Evolutionary conservation across 2,888 invertebrate genomes (phyloP), one percentile per base, ranked within the genome.

Genomic region (Catotricha subobsoleta): DNA sequence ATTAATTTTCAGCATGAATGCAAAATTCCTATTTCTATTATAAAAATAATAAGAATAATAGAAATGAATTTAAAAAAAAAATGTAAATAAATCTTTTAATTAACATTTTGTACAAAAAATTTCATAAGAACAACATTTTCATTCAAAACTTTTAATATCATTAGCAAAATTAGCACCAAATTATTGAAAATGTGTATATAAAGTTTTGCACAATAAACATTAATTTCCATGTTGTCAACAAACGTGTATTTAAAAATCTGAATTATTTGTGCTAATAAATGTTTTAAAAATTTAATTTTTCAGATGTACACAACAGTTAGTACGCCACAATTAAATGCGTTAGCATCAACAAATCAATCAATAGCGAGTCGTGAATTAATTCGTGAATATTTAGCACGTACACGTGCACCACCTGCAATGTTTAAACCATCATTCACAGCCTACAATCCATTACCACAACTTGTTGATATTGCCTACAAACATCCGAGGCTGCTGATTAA

Each of bases 401-500:
- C 43, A 13, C 38, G 44, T 20, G 35, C 44, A 33, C 50, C 50
- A 25, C 47, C 48, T 23, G 45, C 49, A 16, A 49, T 49, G 27
- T 43, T 49, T 18, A 39, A 44, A 39, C 45, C 48, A 27, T 40
- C 46, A 19, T 45, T 46, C 39, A 30, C 30, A 15, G 21, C 45
- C 27, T 46, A 39, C 38, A 33, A 44, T 35, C n/a, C 38, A n/a
- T 7, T 27, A 10, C 41, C 38, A 28, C 47, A 50, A 31, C 44
- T 51, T 34, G 21, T 34, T 15, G 50, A 53, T 7, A 52, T 57
- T 20, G 58, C 58, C 8, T 62, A 60, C 54, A 56, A 58, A 27
- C 56, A 59, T 41, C 61, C 65, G 2, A 58, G 56, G 27, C 60
- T 63, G 52, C 55, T 66, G 19, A 59, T 64, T 2, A 51, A 55